Percentiles rank a stretch among this genome's conserved stretches.
phyloP scores from a whole-genome alignment of 2,888 invertebrate species.

The Ferdinandea cuprea region DNA sequence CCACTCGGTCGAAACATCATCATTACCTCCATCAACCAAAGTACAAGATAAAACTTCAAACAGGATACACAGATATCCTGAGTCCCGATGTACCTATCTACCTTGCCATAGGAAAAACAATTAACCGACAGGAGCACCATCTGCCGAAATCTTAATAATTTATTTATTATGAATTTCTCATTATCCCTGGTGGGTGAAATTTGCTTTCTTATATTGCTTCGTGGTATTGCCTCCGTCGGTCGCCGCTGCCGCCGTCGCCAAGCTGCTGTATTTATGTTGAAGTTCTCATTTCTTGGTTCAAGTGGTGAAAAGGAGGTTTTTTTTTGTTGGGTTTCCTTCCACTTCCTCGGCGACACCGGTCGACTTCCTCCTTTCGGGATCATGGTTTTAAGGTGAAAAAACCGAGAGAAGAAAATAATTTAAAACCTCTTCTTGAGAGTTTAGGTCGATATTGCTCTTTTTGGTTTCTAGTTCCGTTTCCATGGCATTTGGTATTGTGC shows the following conservation, averaged over 20 bases:
- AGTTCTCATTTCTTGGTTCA: constrained; percentile 44
- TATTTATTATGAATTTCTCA: constrained; percentile 75
- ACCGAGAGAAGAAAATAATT: background rate
- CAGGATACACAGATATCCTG: constrained; percentile 42
- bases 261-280: background rate
- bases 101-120: constrained; percentile 60
- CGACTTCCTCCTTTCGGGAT: constrained; percentile 1
- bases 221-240: background rate
- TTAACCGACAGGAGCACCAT: constrained; percentile 73
- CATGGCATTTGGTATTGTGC: background rate
- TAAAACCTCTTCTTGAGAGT: constrained; percentile 25
- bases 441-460: constrained; percentile 55
- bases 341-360: background rate
- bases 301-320: constrained; percentile 38
- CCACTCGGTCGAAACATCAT: constrained; percentile 52
- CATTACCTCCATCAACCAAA: constrained; percentile 66
- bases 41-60: constrained; percentile 62
- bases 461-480: constrained; percentile 6
- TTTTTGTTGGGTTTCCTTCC: constrained; percentile 9
- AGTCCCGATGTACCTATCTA: constrained; percentile 27
- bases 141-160: constrained; percentile 75
- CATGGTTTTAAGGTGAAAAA: constrained; percentile 22
- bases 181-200: constrained; percentile 68
- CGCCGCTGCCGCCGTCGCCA: no score
- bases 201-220: constrained; percentile 35